Evolutionary conservation across 2,888 invertebrate genomes (phyloP), one percentile per base, ranked within the genome.

Genomic region (Temnothorax rugatulus): DNA sequence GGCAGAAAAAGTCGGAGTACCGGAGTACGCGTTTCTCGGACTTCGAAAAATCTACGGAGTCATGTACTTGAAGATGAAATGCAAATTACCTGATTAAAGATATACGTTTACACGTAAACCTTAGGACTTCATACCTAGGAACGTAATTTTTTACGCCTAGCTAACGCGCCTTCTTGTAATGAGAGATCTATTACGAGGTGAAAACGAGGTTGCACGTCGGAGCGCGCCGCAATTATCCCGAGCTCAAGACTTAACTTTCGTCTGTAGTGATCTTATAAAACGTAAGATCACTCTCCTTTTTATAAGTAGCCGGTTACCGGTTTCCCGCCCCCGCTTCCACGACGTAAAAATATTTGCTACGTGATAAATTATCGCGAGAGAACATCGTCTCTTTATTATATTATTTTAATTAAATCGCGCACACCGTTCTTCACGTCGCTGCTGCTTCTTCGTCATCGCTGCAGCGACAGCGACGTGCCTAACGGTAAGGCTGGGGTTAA

Each of bases 351-450:
- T 18, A 47, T 18, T 11, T 13, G 52, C 52, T 18, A 15, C 8
- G 18, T 57, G 44, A 68, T 47, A 50, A 71, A 71, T 61, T 34
- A 38, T 71, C 69, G 34, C 34, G n/a, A 47, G 25, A 29, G 34
- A 34, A 21, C 34, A 47, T 47, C 34, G 2, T 4, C 21, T 47
- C 38, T 69, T 41, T 59, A 69, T 41, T 59, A 59, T 18, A 34
- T 44, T 68, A 57, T 59, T 69, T 79, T 79, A 69, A 79, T 69
- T 79, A 69, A 57, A 79, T 13, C 15, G 9, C 44, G 44, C 13
- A 47, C 15, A 52, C 34, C 21, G 13, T 68, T 68, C 18, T 29
- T 71, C 47, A 59, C 59, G 34, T 59, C 44, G n/a, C 18, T 18
- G 47, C 15, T 38, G 15, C 21, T 18, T 69, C 21, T 44, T 64